Conservation (phyloP, 1,140 invertebrate species). For the Pseudomyrmex cubaensis region DNA sequence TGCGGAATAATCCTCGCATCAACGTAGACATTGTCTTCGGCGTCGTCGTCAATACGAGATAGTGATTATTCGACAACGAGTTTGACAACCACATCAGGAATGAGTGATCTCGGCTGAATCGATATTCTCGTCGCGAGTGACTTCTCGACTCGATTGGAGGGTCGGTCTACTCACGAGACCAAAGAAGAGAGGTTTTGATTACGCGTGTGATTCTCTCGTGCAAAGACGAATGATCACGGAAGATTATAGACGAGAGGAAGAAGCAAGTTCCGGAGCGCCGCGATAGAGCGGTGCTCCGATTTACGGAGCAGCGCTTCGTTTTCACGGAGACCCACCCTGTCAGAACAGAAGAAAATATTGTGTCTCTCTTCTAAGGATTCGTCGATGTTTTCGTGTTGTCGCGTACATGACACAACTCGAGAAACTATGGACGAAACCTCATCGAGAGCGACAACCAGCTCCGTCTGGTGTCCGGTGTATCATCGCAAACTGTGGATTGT, state of each 20-base stretch:
- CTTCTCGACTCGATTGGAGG: slow-evolving; percentile 28
- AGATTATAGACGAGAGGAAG: not conserved
- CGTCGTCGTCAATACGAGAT: slow-evolving; percentile 21
- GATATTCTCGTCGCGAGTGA: slow-evolving; percentile 65
- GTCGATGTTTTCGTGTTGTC: slow-evolving; percentile 15
- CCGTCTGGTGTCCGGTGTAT: slow-evolving; percentile 57
- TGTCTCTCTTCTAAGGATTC: no score
- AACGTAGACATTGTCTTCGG: not conserved
- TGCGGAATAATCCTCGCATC: slow-evolving; percentile 55
- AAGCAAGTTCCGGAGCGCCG: not conserved
- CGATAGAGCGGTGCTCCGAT: slow-evolving; percentile 40
- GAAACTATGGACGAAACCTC: slow-evolving; percentile 63
- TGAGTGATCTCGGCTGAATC: slow-evolving; percentile 63
- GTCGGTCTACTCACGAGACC: not conserved
- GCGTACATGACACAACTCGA: slow-evolving; percentile 9
- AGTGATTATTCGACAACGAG: slow-evolving; percentile 47
- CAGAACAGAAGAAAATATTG: not conserved
- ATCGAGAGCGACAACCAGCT: slow-evolving; percentile 51
- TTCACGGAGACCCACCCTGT: slow-evolving; percentile 54
- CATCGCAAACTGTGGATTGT: slow-evolving; percentile 70
- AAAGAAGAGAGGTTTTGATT: not conserved
- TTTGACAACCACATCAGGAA: slow-evolving; percentile 36
- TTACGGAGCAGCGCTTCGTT: not conserved
- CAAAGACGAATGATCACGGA: not conserved
- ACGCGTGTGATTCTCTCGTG: slow-evolving; percentile 40